Evolutionary conservation across 2,113 vertebrate species (phyloP), one percentile per base, ranked within the genome.

Genomic region (Brachirus orientalis): DNA sequence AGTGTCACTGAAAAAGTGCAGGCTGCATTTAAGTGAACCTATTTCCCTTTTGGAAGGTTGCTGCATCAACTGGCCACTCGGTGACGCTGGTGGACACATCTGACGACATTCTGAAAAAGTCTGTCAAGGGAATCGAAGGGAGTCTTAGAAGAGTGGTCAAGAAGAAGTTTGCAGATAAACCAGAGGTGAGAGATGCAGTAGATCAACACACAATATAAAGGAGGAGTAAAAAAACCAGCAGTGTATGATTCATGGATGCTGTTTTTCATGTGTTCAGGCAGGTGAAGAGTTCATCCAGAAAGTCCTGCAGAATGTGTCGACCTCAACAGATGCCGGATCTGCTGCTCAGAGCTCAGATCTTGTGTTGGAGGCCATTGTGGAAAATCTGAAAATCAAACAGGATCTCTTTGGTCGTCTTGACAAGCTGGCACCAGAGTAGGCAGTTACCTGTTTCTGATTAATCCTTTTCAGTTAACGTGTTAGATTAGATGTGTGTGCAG

Each of bases 81-180:
- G 97, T 99, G 43, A 94, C 96, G 3, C 88, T 99, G 75, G 97
- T 99, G 85, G 98, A 99, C 89, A 96, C 93, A n/a, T 90, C 93
- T 6, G 96, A 96, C 0, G 95, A 96, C 80, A 94, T 99, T 80
- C 92, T 99, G 71, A 95, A 94, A 36, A 98, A 96, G 41, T 92
- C 96, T 3, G 41, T 89, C 33, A 96, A 95, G 82, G 91, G 91
- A 37, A 98, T 99, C 17, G 95, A 97, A 81, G 93, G 94, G 37
- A 99, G 94, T 69, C 91, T 99, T 45, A 96, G 89, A 84, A 95
- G 92, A 87, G 88, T 98, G 63, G 89, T 89, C 20, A 99, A 99
- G 92, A 99, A 99, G 94, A 98, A 96, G 84, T 99, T 95, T 91
- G 92, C 95, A 0, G 96, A 98, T 57, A 95, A 97, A 37, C 95